phyloP scores from a whole-genome alignment of 2,888 invertebrate genomes.

The Merodon equestris region DNA sequence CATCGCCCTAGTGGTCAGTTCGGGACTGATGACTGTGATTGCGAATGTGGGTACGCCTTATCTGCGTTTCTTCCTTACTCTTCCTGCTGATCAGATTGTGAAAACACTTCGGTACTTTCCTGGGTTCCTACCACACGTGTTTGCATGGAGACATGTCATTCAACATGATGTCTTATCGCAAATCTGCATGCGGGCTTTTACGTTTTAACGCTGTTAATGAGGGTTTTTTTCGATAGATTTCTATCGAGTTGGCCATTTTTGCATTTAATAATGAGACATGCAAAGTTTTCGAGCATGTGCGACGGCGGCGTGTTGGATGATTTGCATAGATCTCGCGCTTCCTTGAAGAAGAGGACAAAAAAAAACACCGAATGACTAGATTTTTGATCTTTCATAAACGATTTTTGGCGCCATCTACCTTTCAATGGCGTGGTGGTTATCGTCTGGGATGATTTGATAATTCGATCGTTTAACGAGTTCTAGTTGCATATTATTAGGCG shows the following conservation, averaged over 20 bases:
- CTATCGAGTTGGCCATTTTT: constrained; percentile 54
- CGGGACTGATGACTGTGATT: constrained; percentile 56
- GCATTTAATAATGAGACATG: constrained; percentile 65
- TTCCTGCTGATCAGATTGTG: constrained; percentile 43
- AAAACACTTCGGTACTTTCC: constrained; percentile 39
- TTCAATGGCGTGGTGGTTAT: background rate
- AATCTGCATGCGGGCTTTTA: constrained; percentile 33
- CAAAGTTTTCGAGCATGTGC: constrained; percentile 16
- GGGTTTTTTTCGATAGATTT: constrained; percentile 49
- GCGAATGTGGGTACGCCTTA: background rate
- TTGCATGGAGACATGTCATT: constrained; percentile 57
- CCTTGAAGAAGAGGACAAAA: background rate
- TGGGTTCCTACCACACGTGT: constrained; percentile 22
- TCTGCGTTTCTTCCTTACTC: background rate
- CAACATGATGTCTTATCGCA: constrained; percentile 64
- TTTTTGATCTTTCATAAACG: background rate
- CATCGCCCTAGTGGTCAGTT: constrained; percentile 55
- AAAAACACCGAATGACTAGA: background rate
- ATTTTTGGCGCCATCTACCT: constrained; percentile 27
- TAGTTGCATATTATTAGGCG: too few species aligned
- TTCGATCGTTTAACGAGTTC: too few species aligned
- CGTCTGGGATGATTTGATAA: constrained; percentile 8
- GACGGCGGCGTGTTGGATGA: background rate
- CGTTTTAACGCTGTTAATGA: constrained; percentile 57
- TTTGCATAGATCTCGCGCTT: constrained; percentile 26